These are phyloP conservation scores for Lerista edwardsae DNA, from an alignment of 2,797 vertebrate genomes.

Conservation along the genomic window DNA sequence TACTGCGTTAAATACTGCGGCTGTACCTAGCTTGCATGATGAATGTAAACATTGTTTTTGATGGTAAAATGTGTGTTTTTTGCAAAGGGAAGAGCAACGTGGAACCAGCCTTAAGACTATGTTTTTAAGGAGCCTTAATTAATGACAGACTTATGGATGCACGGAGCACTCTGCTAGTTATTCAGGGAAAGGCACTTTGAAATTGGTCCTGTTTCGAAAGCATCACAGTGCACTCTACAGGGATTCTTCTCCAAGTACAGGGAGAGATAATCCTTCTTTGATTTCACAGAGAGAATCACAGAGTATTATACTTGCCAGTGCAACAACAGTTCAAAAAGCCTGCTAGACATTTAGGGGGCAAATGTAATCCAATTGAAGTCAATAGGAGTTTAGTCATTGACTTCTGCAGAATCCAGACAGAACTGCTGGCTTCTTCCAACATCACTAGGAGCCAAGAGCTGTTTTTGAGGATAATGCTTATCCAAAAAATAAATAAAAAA, in stretches of 20 bases:
- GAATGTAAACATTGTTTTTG: conserved; percentile 64
- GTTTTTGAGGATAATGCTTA: not conserved
- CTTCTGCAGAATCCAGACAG: conserved; percentile 1
- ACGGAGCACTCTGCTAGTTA: conserved; percentile 23
- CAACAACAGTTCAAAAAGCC: conserved; percentile 27
- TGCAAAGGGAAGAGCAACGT: conserved; percentile 36
- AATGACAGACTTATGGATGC: conserved; percentile 51
- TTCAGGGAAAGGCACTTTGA: conserved; percentile 8
- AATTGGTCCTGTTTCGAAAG: conserved; percentile 33
- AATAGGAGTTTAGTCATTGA: conserved; percentile 21
- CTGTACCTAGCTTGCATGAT: conserved; percentile 50
- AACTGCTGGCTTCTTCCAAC: conserved; percentile 5
- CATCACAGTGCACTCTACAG: conserved; percentile 62
- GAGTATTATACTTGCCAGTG: not conserved
- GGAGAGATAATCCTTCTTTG: conserved; percentile 35
- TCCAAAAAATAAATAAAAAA: not conserved
- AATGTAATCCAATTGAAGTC: conserved; percentile 34
- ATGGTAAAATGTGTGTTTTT: conserved; percentile 65
- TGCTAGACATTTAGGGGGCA: not conserved
- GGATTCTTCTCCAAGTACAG: conserved; percentile 57
- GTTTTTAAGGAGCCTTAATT: conserved; percentile 62
- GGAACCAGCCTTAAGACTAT: conserved; percentile 44
- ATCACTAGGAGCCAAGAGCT: conserved; percentile 1
- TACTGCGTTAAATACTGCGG: conserved; percentile 61
- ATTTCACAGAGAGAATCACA: conserved; percentile 46